phyloP scores from a whole-genome alignment of 2,113 vertebrate genomes.

The Psittacara wagleri region DNA sequence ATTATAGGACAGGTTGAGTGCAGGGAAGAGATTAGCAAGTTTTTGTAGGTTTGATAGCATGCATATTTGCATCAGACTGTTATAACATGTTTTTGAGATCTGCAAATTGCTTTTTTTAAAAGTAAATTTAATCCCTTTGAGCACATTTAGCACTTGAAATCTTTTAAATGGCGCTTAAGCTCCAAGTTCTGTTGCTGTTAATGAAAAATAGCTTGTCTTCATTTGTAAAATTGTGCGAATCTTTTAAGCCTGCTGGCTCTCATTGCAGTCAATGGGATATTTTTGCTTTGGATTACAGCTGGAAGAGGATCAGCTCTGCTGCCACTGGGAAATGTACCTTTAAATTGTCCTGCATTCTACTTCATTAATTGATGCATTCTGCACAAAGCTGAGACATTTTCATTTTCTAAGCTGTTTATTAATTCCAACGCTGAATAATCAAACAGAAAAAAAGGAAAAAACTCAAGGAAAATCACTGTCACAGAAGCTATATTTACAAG shows the following conservation, averaged over 20 bases:
- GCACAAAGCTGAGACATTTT: neutral
- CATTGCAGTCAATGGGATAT: neutral
- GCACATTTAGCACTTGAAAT: neutral
- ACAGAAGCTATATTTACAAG: neutral
- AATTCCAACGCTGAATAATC: conserved; percentile 3
- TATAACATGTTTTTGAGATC: neutral
- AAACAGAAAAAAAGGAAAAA: neutral
- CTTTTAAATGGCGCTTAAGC: neutral
- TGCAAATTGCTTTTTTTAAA: neutral
- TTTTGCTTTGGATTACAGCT: neutral
- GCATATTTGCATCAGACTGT: neutral
- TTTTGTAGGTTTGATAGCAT: neutral
- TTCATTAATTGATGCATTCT: conserved; percentile 7
- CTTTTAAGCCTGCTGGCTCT: neutral
- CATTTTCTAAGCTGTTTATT: conserved; percentile 18
- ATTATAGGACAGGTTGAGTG: neutral
- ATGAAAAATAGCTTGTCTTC: neutral
- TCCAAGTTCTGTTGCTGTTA: neutral
- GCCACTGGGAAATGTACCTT: neutral
- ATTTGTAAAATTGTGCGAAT: neutral
- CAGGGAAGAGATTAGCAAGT: neutral
- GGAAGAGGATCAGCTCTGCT: neutral
- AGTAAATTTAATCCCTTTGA: conserved; percentile 3
- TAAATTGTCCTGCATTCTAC: neutral
- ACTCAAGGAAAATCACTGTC: neutral